Conservation (phyloP, 2,888 invertebrate species). For the Petrolisthes cinctipes region DNA sequence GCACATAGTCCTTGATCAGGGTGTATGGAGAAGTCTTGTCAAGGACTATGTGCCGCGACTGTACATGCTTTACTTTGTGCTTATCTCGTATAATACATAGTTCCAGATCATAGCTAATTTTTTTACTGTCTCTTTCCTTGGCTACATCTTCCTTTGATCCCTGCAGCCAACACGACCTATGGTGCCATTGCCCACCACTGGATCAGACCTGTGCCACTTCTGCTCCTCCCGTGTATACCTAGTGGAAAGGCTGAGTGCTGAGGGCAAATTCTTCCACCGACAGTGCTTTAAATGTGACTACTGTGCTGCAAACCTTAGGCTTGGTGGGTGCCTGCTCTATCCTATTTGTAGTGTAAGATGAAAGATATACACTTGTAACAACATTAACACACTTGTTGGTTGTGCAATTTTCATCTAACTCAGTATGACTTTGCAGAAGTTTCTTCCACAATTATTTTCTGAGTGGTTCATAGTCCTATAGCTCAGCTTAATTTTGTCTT, state of each 20-base stretch:
- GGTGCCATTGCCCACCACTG: slow-evolving; percentile 57
- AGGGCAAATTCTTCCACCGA: slow-evolving; percentile 91
- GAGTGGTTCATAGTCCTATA: too few relatives aligned
- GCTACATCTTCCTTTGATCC: background rate
- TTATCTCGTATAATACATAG: background rate
- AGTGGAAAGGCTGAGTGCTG: slow-evolving; percentile 90
- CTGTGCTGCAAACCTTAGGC: slow-evolving; percentile 85
- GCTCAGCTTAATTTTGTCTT: too few relatives aligned
- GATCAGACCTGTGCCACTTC: slow-evolving; percentile 84
- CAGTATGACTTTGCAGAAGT: too few relatives aligned
- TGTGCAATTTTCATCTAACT: too few relatives aligned
- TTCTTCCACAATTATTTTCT: too few relatives aligned
- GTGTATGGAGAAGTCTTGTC: too few relatives aligned
- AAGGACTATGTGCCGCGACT: too few relatives aligned
- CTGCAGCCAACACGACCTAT: slow-evolving; percentile 38
- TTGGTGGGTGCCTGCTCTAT: slow-evolving; percentile 73
- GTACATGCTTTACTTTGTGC: too few relatives aligned
- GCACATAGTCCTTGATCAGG: too few relatives aligned
- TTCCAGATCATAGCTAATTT: background rate
- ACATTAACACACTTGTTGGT: too few relatives aligned
- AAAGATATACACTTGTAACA: too few relatives aligned
- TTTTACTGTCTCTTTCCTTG: background rate
- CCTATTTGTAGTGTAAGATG: too few relatives aligned
- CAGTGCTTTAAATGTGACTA: slow-evolving; percentile 95
- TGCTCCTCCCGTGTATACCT: slow-evolving; percentile 93